Evolutionary conservation across 1,140 invertebrate species (phyloP).

Genomic region (Panonychus citri): DNA sequence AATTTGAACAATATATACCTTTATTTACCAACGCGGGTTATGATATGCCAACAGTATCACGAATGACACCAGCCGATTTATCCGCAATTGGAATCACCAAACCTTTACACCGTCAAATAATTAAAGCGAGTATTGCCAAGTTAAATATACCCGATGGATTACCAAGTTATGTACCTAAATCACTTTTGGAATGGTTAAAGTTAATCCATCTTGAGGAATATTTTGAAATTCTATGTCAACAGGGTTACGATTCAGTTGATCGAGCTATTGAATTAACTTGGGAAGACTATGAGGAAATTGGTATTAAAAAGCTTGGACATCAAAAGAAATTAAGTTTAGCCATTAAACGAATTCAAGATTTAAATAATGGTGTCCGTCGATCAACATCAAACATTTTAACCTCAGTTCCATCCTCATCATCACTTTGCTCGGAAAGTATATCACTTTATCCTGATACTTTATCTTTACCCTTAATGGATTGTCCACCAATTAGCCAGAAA

Average conservation of each 20-base stretch:
- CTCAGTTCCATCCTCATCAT: neutral
- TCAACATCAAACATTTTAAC: neutral
- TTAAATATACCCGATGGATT: conserved; percentile 78
- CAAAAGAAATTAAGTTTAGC: conserved; percentile 94
- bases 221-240: conserved; percentile 54
- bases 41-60: conserved; percentile 83
- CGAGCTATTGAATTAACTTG: conserved; percentile 65
- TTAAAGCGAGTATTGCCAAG: conserved; percentile 86
- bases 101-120: conserved; percentile 78
- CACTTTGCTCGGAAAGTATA: neutral
- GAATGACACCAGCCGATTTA: conserved; percentile 85
- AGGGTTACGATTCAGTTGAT: conserved; percentile 80
- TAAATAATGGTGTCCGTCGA: conserved; percentile 6
- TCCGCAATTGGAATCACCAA: conserved; percentile 76
- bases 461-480: neutral
- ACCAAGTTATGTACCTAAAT: conserved; percentile 71
- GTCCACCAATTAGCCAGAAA: conserved; percentile 7
- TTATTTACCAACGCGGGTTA: conserved; percentile 86
- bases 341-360: conserved; percentile 83
- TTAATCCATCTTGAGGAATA: conserved; percentile 76
- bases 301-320: conserved; percentile 62
- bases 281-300: conserved; percentile 98
- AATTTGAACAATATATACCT: conserved; percentile 84
- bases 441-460: neutral
- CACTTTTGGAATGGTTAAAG: conserved; percentile 75